phyloP scores from a whole-genome alignment of 2,113 vertebrate species.

The Phocoena phocoena region DNA sequence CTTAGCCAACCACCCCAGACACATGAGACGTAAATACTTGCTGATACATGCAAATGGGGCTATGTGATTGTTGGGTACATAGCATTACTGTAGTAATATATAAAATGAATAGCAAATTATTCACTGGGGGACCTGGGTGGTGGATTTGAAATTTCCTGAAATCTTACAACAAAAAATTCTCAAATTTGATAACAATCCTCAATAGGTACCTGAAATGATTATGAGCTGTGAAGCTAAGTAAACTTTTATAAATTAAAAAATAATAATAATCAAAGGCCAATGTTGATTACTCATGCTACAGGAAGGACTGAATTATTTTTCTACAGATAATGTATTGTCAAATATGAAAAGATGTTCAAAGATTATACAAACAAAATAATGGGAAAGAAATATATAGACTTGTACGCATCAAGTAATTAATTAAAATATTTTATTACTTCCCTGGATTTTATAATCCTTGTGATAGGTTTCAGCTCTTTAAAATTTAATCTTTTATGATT shows the following conservation, averaged over 20 bases:
- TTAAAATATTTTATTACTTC: constrained; percentile 8
- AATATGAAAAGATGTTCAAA: background rate
- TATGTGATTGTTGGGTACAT: background rate
- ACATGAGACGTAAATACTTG: background rate
- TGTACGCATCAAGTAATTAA: background rate
- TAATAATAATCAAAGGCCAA: background rate
- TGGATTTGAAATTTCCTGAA: background rate
- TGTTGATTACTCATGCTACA: background rate
- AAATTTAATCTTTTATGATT: constrained; percentile 3
- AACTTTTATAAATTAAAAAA: background rate
- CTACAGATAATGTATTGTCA: background rate
- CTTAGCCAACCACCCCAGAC: background rate
- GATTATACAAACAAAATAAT: background rate
- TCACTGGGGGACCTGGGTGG: background rate
- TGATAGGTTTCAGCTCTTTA: background rate
- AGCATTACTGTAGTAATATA: background rate
- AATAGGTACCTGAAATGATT: background rate
- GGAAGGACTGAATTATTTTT: background rate
- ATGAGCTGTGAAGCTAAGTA: background rate
- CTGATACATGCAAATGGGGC: background rate
- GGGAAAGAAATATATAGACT: background rate
- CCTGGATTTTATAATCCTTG: background rate
- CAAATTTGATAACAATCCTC: background rate
- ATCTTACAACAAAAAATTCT: background rate
- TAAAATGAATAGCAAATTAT: background rate